These are phyloP conservation scores for Biston stratarius DNA, from an alignment of 2,888 invertebrate genomes.

Conservation along the genomic window DNA sequence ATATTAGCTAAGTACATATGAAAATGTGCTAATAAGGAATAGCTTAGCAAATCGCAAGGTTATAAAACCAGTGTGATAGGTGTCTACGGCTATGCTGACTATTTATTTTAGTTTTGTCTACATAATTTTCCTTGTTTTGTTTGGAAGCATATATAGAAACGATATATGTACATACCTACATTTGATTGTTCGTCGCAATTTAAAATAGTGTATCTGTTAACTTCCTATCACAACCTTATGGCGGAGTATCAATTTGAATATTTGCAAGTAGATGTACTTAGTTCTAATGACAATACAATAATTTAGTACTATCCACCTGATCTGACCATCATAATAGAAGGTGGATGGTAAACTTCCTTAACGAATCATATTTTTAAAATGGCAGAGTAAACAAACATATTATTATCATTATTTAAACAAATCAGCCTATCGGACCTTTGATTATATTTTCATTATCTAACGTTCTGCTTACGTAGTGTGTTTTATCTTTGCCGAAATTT, in stretches of 20 bases:
- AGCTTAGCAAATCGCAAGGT: slow-evolving; percentile 8
- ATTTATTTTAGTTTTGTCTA: slow-evolving; percentile 12
- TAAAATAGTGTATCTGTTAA: too few species aligned
- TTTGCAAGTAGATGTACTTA: too few species aligned
- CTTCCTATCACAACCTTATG: too few species aligned
- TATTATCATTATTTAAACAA: slow-evolving; percentile 12
- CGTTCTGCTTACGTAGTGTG: slow-evolving; percentile 40
- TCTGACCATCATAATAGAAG: too few species aligned
- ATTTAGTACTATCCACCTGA: too few species aligned
- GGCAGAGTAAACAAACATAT: slow-evolving; percentile 1
- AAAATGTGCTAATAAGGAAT: not conserved
- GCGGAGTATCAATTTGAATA: too few species aligned
- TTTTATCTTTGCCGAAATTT: slow-evolving; percentile 47
- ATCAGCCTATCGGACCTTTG: slow-evolving; percentile 22
- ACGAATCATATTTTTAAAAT: too few species aligned
- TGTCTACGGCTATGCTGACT: slow-evolving; percentile 1
- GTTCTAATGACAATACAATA: too few species aligned
- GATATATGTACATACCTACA: not conserved
- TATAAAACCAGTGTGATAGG: slow-evolving; percentile 13
- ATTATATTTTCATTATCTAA: slow-evolving; percentile 45
- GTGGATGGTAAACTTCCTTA: too few species aligned
- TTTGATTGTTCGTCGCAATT: not conserved
- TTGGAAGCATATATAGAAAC: not conserved
- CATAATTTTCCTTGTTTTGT: slow-evolving; percentile 11
- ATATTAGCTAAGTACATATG: not conserved